Conservation (phyloP, 2,113 vertebrate genomes). For the Callipepla squamata region DNA sequence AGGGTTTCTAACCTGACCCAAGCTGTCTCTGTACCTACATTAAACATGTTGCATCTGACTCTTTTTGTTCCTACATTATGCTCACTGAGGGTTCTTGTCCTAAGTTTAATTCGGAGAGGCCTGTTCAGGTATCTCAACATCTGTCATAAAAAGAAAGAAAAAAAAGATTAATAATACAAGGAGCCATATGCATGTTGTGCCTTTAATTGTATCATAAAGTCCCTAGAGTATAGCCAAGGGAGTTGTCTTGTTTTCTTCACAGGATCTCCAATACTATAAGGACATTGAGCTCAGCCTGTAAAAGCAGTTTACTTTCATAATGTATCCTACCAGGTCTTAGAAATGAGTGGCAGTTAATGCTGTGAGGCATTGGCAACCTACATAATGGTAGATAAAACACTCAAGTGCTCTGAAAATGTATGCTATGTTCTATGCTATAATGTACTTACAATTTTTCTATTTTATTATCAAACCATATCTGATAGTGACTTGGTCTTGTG, state of each 20-base stretch:
- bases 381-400: neutral
- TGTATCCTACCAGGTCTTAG: neutral
- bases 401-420: neutral
- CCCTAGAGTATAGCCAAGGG: neutral
- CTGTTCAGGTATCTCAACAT: neutral
- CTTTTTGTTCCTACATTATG: accelerated
- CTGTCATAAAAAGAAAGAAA: neutral
- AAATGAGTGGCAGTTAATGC: neutral
- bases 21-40: neutral
- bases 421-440: neutral
- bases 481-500: neutral
- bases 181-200: neutral
- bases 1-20: neutral
- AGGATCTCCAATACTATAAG: neutral
- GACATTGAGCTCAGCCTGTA: neutral
- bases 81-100: neutral
- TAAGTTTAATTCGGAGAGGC: neutral
- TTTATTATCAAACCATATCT: neutral
- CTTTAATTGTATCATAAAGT: neutral
- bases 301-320: neutral
- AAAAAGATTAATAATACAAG: neutral
- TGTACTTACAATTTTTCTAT: neutral
- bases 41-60: neutral
- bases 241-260: neutral
- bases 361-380: neutral